Evolutionary conservation across 2,797 vertebrate species (phyloP).

Genomic region (Lates japonicus): DNA sequence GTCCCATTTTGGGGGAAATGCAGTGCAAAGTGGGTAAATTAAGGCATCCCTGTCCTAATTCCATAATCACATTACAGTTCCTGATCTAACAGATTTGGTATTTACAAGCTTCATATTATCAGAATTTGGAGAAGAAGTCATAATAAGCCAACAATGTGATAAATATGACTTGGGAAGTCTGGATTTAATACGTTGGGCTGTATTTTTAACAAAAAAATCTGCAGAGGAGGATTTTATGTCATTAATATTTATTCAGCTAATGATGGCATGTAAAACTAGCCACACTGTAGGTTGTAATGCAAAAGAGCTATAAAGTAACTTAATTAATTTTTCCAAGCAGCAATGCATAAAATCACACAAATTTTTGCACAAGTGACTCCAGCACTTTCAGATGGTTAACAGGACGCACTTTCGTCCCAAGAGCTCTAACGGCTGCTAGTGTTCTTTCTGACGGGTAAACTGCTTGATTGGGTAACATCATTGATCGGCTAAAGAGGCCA

Average conservation of each 20-base stretch:
- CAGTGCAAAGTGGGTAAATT: constrained; percentile 18
- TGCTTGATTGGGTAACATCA: constrained; percentile 65
- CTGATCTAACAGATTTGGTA: constrained; percentile 31
- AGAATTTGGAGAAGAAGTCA: constrained; percentile 1
- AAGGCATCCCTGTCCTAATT: constrained; percentile 38
- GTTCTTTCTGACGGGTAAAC: constrained; percentile 37
- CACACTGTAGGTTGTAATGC: constrained; percentile 6
- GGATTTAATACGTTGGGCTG: background rate
- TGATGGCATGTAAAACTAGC: constrained; percentile 12
- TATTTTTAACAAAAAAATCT: background rate
- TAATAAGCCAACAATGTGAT: background rate
- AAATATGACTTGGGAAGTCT: background rate
- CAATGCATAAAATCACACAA: constrained; percentile 17
- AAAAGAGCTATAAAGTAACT: constrained; percentile 10
- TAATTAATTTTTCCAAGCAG: constrained; percentile 36
- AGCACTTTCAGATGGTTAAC: constrained; percentile 19
- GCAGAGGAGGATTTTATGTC: constrained; percentile 7
- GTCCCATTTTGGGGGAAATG: constrained; percentile 12
- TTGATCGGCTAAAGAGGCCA: constrained; percentile 70
- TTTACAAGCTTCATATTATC: constrained; percentile 16
- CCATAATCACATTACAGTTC: constrained; percentile 44
- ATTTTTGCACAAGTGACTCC: constrained; percentile 26
- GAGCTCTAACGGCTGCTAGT: constrained; percentile 27
- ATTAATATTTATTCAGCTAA: constrained; percentile 14
- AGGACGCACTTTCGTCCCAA: background rate